Conservation (phyloP, 2,888 invertebrate genomes). For the Phorcus lineatus region DNA sequence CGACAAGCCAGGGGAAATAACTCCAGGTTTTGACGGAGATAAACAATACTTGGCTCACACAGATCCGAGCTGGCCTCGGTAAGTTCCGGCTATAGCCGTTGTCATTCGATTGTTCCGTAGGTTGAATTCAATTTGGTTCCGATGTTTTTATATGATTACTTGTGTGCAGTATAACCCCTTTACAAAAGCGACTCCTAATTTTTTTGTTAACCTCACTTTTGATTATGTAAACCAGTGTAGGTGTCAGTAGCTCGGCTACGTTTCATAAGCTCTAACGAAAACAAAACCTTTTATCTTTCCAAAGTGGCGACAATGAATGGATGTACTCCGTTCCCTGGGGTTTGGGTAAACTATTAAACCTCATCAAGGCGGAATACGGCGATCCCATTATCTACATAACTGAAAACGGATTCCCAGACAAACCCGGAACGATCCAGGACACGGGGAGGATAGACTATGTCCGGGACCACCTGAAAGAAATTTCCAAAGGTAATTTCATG, state of each 20-base stretch:
- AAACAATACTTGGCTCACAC: constrained; percentile 28
- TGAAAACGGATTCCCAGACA: constrained; percentile 68
- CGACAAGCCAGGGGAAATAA: constrained; percentile 29
- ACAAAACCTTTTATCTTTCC: too few relatives aligned
- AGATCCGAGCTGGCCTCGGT: constrained; percentile 41
- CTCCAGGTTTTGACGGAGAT: constrained; percentile 37
- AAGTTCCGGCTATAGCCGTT: background rate
- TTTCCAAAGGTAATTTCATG: constrained; percentile 72
- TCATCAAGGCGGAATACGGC: constrained; percentile 58
- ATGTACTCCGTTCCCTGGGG: constrained; percentile 62
- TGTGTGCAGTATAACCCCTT: too few relatives aligned
- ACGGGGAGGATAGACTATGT: constrained; percentile 58
- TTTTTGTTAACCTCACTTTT: too few relatives aligned
- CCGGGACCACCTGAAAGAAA: constrained; percentile 63
- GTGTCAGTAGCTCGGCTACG: too few relatives aligned
- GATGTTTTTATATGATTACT: too few relatives aligned
- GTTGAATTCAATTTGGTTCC: too few relatives aligned
- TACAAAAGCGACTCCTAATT: too few relatives aligned
- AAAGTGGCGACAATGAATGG: constrained; percentile 60
- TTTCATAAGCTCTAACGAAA: too few relatives aligned
- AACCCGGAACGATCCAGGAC: constrained; percentile 59
- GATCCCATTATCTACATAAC: constrained; percentile 60
- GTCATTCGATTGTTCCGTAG: too few relatives aligned
- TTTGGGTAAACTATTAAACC: constrained; percentile 58
- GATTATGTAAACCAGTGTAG: too few relatives aligned